Conservation (phyloP, 2,113 vertebrate species). For the Chelonoidis abingdonii region DNA sequence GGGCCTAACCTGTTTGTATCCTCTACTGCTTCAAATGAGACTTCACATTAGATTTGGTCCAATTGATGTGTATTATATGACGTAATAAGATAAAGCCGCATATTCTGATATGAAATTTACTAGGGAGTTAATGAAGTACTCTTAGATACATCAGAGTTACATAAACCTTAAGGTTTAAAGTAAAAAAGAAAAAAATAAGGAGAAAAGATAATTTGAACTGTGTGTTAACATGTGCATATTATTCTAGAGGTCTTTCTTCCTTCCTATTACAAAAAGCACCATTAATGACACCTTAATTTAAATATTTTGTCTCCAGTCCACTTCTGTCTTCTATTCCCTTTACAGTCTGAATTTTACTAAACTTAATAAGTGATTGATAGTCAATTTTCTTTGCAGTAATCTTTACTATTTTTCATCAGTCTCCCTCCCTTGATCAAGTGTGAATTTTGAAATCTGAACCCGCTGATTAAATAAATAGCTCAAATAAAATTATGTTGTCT, state of each 20-base stretch:
- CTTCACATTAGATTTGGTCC: neutral
- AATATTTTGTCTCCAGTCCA: neutral
- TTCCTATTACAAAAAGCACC: neutral
- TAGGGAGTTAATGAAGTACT: neutral
- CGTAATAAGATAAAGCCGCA: accelerated
- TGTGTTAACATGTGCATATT: neutral
- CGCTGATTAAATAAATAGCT: neutral
- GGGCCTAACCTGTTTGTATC: neutral
- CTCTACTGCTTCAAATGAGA: neutral
- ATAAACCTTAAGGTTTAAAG: neutral
- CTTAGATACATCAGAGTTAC: neutral
- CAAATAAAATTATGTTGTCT: neutral
- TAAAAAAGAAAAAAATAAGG: neutral
- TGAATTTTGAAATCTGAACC: neutral
- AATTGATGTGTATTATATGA: neutral
- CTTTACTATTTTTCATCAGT: neutral
- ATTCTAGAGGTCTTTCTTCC: neutral
- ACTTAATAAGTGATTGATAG: neutral
- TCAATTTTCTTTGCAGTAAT: neutral
- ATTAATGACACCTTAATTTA: neutral
- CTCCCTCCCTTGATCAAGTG: neutral
- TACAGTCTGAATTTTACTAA: accelerated
- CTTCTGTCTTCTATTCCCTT: neutral
- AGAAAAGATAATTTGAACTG: neutral
- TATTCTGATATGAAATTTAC: neutral